Base-by-base conservation (phyloP, 1,140 invertebrate species). In the Brachionus plicatilis region DNA sequence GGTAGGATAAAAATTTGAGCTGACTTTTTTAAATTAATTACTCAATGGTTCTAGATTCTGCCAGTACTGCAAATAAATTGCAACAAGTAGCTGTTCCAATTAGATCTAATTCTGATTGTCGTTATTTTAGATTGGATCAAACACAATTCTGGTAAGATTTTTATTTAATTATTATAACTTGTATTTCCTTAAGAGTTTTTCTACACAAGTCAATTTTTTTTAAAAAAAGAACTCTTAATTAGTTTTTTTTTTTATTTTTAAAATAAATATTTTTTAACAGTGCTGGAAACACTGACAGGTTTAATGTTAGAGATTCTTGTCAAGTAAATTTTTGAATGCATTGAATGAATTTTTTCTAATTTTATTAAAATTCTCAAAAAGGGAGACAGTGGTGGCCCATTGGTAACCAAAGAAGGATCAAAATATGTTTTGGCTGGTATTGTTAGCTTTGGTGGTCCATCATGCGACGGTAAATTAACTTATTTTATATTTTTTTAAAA, bases 331-430 rank as follows among this genome's bases (percentile, higher is more conserved):
- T n/a, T 1, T 45, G 20, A 75, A 45, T n/a, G 33, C 27, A 2
- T 6, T 8, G 24, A 33, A 17, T 41, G 9, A 17, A 3, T 12
- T 24, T 0, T 45, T 4, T 75, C 3, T 11, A 20, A 45, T 20
- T 20, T 17, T 29, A 24, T 29, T 7, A 17, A 76, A 47, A 27
- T 76, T 76, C 9, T 14, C n/a, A 5, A 76, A 76, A 29, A 82
- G 79, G 79, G 79, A 65, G 79, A 82, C 43, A 82, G 79, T 27
- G 79, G 79, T 82, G 79, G 79, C 20, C 79, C 79, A 82, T 82
- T 82, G 20, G 53, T 82, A 6, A 65, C 79, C 20, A 65, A 65
- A 60, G 79, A 65, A 60, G 24, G 17, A 41, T 24, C 33, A 24
- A 12, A 27, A 9, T 82, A 65, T 66, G 79, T 43, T 8, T 47